These are phyloP conservation scores for Sericinus montela DNA, from an alignment of 2,888 invertebrate species.

Conservation along the genomic window DNA sequence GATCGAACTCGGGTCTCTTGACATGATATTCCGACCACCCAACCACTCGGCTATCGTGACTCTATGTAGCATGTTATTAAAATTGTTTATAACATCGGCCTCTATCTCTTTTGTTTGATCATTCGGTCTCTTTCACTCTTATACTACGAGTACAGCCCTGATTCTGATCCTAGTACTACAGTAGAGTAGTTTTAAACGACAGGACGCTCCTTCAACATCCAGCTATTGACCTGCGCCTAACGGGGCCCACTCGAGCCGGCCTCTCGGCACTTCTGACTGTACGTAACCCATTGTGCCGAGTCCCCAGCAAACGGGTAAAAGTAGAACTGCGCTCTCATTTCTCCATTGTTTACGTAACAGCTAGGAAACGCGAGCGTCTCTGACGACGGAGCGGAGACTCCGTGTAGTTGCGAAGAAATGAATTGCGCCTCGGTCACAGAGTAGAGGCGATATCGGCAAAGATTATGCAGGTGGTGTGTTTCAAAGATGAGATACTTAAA, in stretches of 20 bases:
- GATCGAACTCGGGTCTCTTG: no score
- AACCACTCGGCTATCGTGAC: no score
- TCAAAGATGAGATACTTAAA: background rate
- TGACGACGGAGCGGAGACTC: constrained; percentile 9
- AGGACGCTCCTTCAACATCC: background rate
- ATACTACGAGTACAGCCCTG: no score
- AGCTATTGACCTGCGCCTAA: background rate
- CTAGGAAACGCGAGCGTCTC: constrained; percentile 21
- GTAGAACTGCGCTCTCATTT: constrained; percentile 16
- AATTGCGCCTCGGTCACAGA: background rate
- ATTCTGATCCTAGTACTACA: no score
- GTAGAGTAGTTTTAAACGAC: background rate
- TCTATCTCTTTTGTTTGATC: no score
- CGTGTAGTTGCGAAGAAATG: background rate
- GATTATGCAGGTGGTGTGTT: background rate
- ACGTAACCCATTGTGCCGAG: constrained; percentile 2
- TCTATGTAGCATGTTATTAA: no score
- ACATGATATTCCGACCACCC: no score
- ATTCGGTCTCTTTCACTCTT: no score
- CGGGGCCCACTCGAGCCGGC: background rate
- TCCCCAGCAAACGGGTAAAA: constrained; percentile 6
- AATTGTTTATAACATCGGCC: no score
- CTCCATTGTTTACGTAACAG: constrained; percentile 27
- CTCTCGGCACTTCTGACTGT: background rate
- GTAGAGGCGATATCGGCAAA: constrained; percentile 1